These are phyloP conservation scores for Micromys minutus DNA, from an alignment of 2,113 vertebrate genomes.

Conservation along the genomic window DNA sequence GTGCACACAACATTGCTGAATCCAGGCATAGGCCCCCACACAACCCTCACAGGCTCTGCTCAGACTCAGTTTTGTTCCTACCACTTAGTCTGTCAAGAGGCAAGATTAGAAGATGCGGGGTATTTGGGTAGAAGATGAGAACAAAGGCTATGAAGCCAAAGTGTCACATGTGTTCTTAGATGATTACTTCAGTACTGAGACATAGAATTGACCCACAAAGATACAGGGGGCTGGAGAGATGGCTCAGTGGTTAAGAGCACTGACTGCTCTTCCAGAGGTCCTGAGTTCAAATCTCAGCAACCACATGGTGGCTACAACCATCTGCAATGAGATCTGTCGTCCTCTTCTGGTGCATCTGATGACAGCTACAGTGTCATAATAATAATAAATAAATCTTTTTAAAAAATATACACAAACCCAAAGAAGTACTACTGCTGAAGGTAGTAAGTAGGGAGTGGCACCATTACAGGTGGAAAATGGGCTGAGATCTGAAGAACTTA, in stretches of 20 bases:
- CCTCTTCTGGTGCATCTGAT: too few relatives aligned
- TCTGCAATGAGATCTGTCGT: too few relatives aligned
- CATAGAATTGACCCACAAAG: not conserved
- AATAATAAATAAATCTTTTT: too few relatives aligned
- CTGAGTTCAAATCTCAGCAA: too few relatives aligned
- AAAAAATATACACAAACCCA: too few relatives aligned
- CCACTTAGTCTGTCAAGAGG: not conserved
- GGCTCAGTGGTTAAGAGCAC: too few relatives aligned
- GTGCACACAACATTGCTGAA: not conserved
- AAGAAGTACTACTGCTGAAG: not conserved
- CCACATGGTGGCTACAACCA: too few relatives aligned
- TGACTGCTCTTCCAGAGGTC: too few relatives aligned
- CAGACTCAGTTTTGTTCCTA: not conserved
- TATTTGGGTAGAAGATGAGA: conserved; percentile 1
- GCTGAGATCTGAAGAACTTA: not conserved
- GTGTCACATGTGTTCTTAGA: not conserved
- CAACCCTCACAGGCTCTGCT: not conserved
- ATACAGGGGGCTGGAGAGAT: too few relatives aligned
- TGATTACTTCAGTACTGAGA: not conserved
- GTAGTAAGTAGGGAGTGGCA: not conserved
- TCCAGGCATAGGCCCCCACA: not conserved
- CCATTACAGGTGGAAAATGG: not conserved
- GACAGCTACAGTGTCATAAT: too few relatives aligned
- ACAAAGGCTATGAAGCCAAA: not conserved
- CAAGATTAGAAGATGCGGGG: not conserved